phyloP scores from a whole-genome alignment of 2,113 vertebrate species.

The Nothobranchius furzeri region DNA sequence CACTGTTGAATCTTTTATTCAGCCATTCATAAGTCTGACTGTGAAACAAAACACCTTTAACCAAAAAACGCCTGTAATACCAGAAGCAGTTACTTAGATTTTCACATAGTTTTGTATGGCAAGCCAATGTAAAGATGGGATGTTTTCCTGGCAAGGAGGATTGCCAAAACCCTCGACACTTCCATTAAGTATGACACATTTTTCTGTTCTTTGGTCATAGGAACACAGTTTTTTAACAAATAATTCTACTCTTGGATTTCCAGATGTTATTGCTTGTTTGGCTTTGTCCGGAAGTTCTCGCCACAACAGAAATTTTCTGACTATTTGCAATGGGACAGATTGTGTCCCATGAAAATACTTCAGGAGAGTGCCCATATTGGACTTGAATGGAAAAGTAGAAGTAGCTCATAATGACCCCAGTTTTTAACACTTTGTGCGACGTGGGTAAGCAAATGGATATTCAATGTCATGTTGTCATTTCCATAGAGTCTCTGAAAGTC shows the following conservation, averaged over 20 bases:
- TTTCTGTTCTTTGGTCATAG: background rate
- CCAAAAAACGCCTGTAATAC: background rate
- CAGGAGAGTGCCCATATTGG: background rate
- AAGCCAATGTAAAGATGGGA: background rate
- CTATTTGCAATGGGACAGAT: too few species aligned
- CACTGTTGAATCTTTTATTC: background rate
- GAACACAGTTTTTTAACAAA: background rate
- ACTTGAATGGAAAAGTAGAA: background rate
- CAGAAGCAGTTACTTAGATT: too few species aligned
- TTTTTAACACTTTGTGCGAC: background rate
- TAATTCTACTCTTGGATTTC: constrained; percentile 3
- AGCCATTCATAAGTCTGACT: constrained; percentile 2
- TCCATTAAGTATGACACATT: constrained; percentile 4
- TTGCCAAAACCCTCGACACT: background rate
- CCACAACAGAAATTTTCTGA: too few species aligned
- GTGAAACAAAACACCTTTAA: background rate
- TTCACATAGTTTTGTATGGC: too few species aligned
- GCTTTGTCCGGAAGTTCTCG: background rate
- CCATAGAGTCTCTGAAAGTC: too few species aligned
- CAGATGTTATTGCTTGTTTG: background rate
- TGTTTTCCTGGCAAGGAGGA: background rate
- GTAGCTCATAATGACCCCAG: background rate
- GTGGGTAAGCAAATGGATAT: background rate
- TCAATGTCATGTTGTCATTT: background rate
- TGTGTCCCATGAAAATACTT: background rate